Evolutionary conservation across 2,797 vertebrate species (phyloP).

Genomic region (Phrynocephalus vlangalii): DNA sequence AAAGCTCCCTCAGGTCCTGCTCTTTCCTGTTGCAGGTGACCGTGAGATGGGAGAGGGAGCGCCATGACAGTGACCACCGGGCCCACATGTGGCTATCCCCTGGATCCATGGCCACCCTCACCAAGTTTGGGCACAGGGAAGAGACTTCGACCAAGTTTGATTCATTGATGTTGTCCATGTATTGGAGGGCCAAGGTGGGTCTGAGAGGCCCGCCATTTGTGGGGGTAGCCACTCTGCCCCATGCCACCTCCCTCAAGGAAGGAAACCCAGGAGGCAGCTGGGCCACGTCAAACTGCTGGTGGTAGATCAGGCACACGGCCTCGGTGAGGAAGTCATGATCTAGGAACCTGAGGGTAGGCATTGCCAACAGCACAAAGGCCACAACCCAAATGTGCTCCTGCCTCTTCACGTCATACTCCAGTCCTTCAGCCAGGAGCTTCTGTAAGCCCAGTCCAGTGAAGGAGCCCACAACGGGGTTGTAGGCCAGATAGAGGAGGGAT

Average conservation of each 20-base stretch:
- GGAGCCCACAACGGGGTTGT: conserved; percentile 27
- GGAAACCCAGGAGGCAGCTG: conserved; percentile 69
- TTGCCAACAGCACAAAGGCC: conserved; percentile 82
- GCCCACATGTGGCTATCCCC: conserved; percentile 32
- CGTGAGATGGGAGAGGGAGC: conserved; percentile 71
- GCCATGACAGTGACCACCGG: conserved; percentile 68
- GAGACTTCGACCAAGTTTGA: conserved; percentile 66
- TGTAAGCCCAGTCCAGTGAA: conserved; percentile 57
- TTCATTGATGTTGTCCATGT: conserved; percentile 71
- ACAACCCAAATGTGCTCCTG: conserved; percentile 40
- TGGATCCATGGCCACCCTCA: conserved; percentile 67
- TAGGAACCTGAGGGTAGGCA: conserved; percentile 78
- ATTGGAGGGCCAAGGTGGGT: conserved; percentile 62
- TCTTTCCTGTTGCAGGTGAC: conserved; percentile 67
- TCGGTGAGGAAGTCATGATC: conserved; percentile 69
- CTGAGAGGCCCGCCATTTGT: conserved; percentile 70
- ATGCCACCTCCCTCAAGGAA: conserved; percentile 74
- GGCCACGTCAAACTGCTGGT: conserved; percentile 26
- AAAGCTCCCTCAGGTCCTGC: conserved; percentile 68
- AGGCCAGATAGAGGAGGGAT: conserved; percentile 78
- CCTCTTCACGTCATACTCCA: conserved; percentile 63
- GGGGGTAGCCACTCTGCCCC: not conserved
- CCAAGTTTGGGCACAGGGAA: conserved; percentile 76
- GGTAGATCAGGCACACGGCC: conserved; percentile 77
- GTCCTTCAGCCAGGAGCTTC: conserved; percentile 79